Evolutionary conservation across 2,113 vertebrate species (phyloP), one percentile per base, ranked within the genome.

Genomic region (Plectropomus leopardus): DNA sequence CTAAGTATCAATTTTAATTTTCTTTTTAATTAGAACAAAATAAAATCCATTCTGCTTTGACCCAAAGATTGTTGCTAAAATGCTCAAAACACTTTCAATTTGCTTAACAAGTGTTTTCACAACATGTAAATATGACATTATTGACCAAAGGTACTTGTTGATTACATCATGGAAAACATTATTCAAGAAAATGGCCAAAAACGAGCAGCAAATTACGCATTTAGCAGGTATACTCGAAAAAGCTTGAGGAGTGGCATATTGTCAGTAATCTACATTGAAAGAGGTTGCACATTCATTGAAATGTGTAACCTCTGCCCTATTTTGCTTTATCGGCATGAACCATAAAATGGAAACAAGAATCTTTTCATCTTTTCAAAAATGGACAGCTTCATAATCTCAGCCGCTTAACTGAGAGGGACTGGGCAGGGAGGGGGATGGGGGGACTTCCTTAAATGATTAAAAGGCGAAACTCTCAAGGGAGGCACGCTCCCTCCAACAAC

Each of bases 381-480:
- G 30, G 42, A 78, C 68, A 54, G 45, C 66, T 68, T 65, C 21
- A 66, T 83, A 30, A 68, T 82, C 83, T 59, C 10, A 59, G 54
- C 3, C 0, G 23, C 7, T 60, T 58, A 60, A 63, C 16, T 23
- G 19, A 26, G 36, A 60, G 11, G 28, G 21, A 51, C 34, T n/a
- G 59, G 42, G 44, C 50, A 60, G 64, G 28, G 23, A 80, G 28
- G 16, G 23, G 17, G 23, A 65, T 15, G 26, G 48, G 32, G 24
- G 30, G 17, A n/a, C 66, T 71, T 78, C 65, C 51, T 64, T 34
- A 76, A 60, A 63, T 88, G 80, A 87, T 89, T 81, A 83, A 86
- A 88, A 75, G 67, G 64, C 17, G 13, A 73, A 79, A 63, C n/a
- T 83, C 75, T 87, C 79, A 11, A 40, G 77, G 65, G 72, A 77